Percentiles rank a stretch among this genome's conserved stretches.
phyloP scores from a whole-genome alignment of 2,888 invertebrate genomes.

The Poecilus cupreus region DNA sequence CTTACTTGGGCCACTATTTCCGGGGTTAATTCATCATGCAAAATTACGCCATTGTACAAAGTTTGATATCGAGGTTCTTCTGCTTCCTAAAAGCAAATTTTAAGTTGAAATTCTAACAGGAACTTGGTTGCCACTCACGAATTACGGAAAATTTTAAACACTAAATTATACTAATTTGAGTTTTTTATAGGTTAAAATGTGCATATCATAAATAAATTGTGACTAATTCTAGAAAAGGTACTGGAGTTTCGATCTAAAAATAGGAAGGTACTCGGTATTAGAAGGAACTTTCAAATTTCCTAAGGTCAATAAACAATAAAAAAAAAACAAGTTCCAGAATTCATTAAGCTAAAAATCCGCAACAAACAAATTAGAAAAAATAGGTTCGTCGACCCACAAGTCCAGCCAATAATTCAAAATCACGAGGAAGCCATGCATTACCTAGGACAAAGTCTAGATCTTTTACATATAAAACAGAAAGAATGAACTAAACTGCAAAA shows the following conservation, averaged over 20 bases:
- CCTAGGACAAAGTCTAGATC: not conserved
- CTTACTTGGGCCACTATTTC: conserved; percentile 78
- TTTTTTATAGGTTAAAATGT: not conserved
- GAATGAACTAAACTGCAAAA: not conserved
- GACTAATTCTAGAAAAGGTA: not conserved
- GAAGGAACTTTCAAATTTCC: not conserved
- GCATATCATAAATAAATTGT: not conserved
- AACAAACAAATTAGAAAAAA: not conserved
- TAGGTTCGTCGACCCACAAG: conserved; percentile 3
- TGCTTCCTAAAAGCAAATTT: conserved; percentile 72
- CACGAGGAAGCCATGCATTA: not conserved
- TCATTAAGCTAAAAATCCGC: not conserved
- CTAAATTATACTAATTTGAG: not conserved
- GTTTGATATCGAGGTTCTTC: conserved; percentile 77
- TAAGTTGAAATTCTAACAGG: not conserved
- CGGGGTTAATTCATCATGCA: conserved; percentile 72
- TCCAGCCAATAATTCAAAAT: not conserved
- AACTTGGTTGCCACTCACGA: too few species aligned
- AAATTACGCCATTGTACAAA: conserved; percentile 77
- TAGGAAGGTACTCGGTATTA: not conserved
- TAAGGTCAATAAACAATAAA: not conserved
- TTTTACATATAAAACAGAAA: not conserved
- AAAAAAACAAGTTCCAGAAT: not conserved
- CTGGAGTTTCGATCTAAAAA: not conserved
- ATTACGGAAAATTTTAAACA: not conserved